Conservation (phyloP, 2,888 invertebrate species). For the Hybos culiciformis region DNA sequence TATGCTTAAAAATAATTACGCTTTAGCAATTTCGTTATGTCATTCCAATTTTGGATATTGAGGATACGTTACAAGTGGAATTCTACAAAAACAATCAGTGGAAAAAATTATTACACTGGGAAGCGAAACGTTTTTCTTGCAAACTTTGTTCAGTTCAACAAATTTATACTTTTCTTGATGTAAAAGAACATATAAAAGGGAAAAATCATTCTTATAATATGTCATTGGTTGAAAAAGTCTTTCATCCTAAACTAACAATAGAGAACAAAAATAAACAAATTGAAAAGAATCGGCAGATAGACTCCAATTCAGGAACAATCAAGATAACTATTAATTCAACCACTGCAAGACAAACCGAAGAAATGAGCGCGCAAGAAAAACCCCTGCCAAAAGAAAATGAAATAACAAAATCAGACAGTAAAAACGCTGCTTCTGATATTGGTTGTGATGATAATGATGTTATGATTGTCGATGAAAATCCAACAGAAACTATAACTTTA, state of each 20-base stretch:
- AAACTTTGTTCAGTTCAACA: background rate
- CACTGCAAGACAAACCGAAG: background rate
- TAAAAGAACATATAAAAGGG: constrained; percentile 23
- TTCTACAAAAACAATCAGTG: background rate
- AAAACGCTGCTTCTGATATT: background rate
- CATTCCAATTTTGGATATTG: background rate
- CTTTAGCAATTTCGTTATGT: background rate
- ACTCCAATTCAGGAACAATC: background rate
- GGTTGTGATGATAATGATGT: background rate
- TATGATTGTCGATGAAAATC: background rate
- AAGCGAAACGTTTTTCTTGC: background rate
- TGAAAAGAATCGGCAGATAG: background rate
- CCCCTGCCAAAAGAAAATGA: background rate
- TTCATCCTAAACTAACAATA: constrained; percentile 2
- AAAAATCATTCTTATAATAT: constrained; percentile 24
- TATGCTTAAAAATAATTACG: background rate
- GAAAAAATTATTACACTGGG: background rate
- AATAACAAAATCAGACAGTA: background rate
- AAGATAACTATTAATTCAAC: background rate
- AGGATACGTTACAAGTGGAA: background rate
- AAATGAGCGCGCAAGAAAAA: background rate
- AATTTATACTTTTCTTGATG: constrained; percentile 16
- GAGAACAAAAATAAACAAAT: background rate
- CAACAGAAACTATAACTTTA: background rate
- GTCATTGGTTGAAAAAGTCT: constrained; percentile 17